A percentile compares a stretch with the other conserved stretches of the same genome.
Evolutionary conservation across 1,140 invertebrate genomes (phyloP).

Genomic region (Atopsyche davidsoni): DNA sequence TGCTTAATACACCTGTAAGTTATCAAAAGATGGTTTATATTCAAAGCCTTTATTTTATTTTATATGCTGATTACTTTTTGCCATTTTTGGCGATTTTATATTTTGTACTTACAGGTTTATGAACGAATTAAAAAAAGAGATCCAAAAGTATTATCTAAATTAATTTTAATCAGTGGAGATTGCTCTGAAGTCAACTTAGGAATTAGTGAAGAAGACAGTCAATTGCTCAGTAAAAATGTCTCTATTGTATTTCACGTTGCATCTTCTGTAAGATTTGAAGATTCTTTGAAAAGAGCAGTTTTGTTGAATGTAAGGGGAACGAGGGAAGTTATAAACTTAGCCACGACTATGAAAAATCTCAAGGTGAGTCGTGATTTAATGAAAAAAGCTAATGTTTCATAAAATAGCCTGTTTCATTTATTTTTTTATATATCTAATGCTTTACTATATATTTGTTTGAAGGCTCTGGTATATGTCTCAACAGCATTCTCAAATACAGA

Average conservation of each 20-base stretch:
- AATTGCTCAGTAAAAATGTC: slow-evolving; percentile 35
- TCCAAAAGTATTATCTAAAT: slow-evolving; percentile 36
- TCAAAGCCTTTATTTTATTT: not conserved
- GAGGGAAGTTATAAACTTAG: slow-evolving; percentile 47
- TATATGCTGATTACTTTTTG: not conserved
- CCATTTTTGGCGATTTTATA: not conserved
- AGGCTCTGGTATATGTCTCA: slow-evolving; percentile 54
- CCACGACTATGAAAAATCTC: slow-evolving; percentile 52
- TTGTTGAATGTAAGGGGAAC: slow-evolving; percentile 50
- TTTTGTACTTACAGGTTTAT: slow-evolving; percentile 18
- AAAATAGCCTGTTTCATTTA: too few species aligned
- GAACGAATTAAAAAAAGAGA: slow-evolving; percentile 45
- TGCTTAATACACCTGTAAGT: slow-evolving; percentile 27
- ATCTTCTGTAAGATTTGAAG: slow-evolving; percentile 59
- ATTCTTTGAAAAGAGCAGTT: slow-evolving; percentile 56
- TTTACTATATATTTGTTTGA: not conserved
- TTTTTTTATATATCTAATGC: too few species aligned
- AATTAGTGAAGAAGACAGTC: slow-evolving; percentile 14
- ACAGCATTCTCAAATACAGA: slow-evolving; percentile 59
- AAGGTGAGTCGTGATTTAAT: too few species aligned
- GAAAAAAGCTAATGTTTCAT: slow-evolving; percentile 20
- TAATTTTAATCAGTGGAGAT: slow-evolving; percentile 56
- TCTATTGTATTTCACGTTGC: slow-evolving; percentile 24
- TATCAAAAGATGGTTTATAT: too few species aligned
- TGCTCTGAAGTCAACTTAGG: slow-evolving; percentile 38